Conservation (phyloP, 37 sponge, comb jelly and placozoan genomes). For the Oscarella lobularis region DNA sequence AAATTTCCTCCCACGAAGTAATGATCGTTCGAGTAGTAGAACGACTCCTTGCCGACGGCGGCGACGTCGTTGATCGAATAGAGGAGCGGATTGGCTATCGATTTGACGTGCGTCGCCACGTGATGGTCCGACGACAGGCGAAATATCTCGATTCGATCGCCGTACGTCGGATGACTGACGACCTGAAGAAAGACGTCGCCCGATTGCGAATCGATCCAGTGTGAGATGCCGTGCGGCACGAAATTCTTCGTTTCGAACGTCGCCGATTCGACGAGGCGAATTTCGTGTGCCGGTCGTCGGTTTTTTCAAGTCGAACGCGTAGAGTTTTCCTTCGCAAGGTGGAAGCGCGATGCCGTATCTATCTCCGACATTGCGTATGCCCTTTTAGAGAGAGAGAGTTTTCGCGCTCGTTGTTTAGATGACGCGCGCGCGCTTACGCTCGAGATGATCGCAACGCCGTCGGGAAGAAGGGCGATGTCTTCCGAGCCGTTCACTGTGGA, state of each 20-base stretch:
- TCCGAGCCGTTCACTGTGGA: background rate
- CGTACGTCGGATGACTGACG: background rate
- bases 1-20: background rate
- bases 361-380: no score
- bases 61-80: background rate
- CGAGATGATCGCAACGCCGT: background rate
- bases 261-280: background rate
- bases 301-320: background rate
- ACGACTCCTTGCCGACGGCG: background rate
- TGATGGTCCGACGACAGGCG: background rate
- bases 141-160: background rate
- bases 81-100: background rate
- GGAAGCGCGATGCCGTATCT: no score
- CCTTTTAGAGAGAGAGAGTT: no score
- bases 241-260: background rate
- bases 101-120: background rate
- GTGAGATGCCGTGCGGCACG: background rate
- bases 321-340: background rate
- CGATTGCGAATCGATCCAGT: background rate
- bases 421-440: conserved; percentile 1
- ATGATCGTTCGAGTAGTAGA: background rate
- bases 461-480: background rate
- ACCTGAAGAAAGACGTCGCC: background rate
- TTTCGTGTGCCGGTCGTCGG: background rate
- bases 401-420: no score